phyloP scores from a whole-genome alignment of 2,888 invertebrate genomes.

The Chalcosyrphus nemorum region DNA sequence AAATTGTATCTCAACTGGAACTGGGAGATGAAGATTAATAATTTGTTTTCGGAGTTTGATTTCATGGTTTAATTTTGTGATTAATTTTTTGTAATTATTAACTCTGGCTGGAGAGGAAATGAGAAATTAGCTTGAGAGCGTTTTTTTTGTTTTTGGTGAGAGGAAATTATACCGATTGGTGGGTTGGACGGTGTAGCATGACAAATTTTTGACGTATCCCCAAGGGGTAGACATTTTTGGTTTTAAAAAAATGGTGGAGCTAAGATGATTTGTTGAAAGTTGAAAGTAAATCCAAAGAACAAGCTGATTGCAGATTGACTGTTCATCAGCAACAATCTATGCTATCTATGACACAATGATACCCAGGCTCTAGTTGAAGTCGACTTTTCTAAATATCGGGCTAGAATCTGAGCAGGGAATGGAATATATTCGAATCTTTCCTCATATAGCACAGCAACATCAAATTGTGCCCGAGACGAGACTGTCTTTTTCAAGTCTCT shows the following conservation, averaged over 20 bases:
- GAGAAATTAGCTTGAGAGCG: slow-evolving; percentile 35
- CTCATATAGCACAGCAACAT: too few species aligned
- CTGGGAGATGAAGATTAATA: slow-evolving; percentile 72
- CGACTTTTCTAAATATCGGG: too few species aligned
- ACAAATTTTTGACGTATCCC: slow-evolving; percentile 62
- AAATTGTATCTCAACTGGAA: slow-evolving; percentile 42
- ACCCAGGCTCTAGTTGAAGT: too few species aligned
- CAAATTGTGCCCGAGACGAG: too few species aligned
- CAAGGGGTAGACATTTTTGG: slow-evolving; percentile 5
- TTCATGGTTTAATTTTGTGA: slow-evolving; percentile 72
- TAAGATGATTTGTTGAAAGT: neutral
- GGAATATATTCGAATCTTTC: too few species aligned
- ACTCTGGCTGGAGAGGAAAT: slow-evolving; percentile 51
- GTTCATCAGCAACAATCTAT: too few species aligned
- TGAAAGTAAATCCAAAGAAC: neutral
- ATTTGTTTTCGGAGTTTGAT: slow-evolving; percentile 72
- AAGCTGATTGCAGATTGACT: too few species aligned
- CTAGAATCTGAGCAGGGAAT: too few species aligned
- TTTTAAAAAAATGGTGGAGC: neutral
- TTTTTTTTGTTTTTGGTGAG: neutral
- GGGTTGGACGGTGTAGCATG: slow-evolving; percentile 43
- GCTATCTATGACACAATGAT: too few species aligned
- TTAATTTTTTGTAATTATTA: slow-evolving; percentile 72
- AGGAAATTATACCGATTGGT: slow-evolving; percentile 33
- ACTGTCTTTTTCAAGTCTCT: too few species aligned